A percentile compares a stretch with the other conserved stretches of the same genome.
Evolutionary conservation across 2,888 invertebrate species (phyloP).

Genomic region (Ryuthela nishihirai): DNA sequence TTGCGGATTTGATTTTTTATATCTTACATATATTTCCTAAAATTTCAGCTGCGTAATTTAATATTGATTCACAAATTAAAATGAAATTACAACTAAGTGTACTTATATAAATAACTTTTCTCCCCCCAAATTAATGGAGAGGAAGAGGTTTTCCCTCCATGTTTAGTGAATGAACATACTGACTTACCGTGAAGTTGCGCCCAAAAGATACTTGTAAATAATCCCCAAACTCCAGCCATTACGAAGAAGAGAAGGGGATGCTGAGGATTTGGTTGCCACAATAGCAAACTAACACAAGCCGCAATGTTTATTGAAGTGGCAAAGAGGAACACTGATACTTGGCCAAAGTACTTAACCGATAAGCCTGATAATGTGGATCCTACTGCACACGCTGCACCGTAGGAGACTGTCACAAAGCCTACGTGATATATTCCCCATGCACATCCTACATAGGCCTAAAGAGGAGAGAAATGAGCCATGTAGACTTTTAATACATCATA

Average conservation of each 20-base stretch:
- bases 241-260: slow-evolving; percentile 77
- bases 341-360: slow-evolving; percentile 85
- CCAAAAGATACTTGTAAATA: slow-evolving; percentile 96
- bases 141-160: too few relatives aligned
- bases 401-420: slow-evolving; percentile 96
- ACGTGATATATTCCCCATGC: slow-evolving; percentile 82
- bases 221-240: slow-evolving; percentile 88
- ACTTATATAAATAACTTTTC: too few relatives aligned
- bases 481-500: too few relatives aligned
- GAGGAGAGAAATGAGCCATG: slow-evolving; percentile 42
- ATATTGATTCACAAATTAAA: too few relatives aligned
- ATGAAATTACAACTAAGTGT: too few relatives aligned
- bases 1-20: too few relatives aligned
- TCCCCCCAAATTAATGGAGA: too few relatives aligned
- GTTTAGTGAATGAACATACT: background rate
- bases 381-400: slow-evolving; percentile 87
- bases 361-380: slow-evolving; percentile 89
- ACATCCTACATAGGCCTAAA: slow-evolving; percentile 78
- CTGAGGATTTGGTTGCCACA: slow-evolving; percentile 81
- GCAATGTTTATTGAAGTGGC: slow-evolving; percentile 72
- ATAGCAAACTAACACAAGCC: slow-evolving; percentile 71
- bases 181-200: slow-evolving; percentile 87
- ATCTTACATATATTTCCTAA: too few relatives aligned
- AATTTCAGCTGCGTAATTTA: too few relatives aligned
- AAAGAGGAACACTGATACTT: slow-evolving; percentile 73